phyloP scores from a whole-genome alignment of 2,888 invertebrate genomes.

The Metallyticus violacea region DNA sequence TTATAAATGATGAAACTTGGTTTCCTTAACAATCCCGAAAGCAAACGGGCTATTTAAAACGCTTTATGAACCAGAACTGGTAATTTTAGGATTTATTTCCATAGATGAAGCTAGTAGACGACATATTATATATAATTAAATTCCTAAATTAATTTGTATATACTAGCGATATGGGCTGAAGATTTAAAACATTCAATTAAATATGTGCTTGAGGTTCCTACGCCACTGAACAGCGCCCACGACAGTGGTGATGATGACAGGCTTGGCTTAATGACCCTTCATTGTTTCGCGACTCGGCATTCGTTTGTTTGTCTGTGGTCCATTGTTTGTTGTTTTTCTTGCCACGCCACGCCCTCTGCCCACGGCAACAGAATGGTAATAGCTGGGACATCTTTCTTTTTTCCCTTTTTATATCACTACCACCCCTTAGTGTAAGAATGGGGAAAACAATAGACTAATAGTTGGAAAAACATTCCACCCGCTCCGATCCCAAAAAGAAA shows the following conservation, averaged over 20 bases:
- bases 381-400: not conserved
- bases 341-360: not conserved
- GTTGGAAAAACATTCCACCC: not conserved
- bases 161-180: too few relatives aligned
- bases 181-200: too few relatives aligned
- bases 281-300: not conserved
- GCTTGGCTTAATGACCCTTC: not conserved
- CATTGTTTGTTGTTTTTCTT: not conserved
- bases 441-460: not conserved
- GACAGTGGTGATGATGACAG: not conserved
- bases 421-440: not conserved
- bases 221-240: not conserved
- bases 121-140: too few relatives aligned
- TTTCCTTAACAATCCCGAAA: too few relatives aligned
- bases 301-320: not conserved
- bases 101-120: too few relatives aligned
- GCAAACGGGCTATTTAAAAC: too few relatives aligned
- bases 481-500: too few relatives aligned
- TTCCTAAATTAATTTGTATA: too few relatives aligned
- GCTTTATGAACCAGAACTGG: too few relatives aligned
- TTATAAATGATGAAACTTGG: too few relatives aligned
- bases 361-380: not conserved
- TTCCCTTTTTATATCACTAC: not conserved
- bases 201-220: too few relatives aligned
- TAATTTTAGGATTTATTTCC: too few relatives aligned